Evolutionary conservation across 2,797 vertebrate genomes (phyloP), one percentile per base, ranked within the genome.

Genomic region (Hemibagrus guttatus): DNA sequence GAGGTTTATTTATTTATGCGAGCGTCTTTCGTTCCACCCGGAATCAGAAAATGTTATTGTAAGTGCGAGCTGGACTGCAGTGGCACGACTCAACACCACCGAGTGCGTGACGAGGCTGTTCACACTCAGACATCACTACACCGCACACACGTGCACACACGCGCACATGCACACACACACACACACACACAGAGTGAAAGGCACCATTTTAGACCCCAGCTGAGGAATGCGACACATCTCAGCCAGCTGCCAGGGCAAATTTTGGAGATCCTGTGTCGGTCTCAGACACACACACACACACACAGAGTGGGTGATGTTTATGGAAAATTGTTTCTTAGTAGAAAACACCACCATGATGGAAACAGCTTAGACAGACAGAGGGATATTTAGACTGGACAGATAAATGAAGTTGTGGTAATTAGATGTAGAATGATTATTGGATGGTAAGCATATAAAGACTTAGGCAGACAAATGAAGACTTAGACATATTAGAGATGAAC

Each of bases 141-240:
- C 19, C 79, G 58, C 83, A 74, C 64, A 72, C 42, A 54, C 42
- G 23, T n/a, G n/a, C 49, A 28, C 42, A 19, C 79, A 75, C 46
- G 17, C 81, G 46, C 69, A 56, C 52, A 42, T 39, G 39, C 63
- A 79, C 63, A 46, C 61, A 78, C 61, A 78, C 74, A 85, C 59
- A 81, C 68, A 72, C 68, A 85, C 81, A 85, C 82, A 80, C 71
- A 74, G 64, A 63, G 16, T 87, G 85, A 89, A 92, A 93, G 94
- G 93, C 64, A 92, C 87, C 90, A 72, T 93, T 95, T 95, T 95
- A 94, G 94, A 95, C 92, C 78, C 78, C 52, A 92, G 90, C 91
- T 91, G 93, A 93, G 93, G 94, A 95, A 95, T 95, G 92, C 28
- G 88, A 93, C 95, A 95, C 94, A 91, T 90, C 89, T 49, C 88